Evolutionary conservation across 2,113 vertebrate species (phyloP), one percentile per base, ranked within the genome.

Genomic region (Myocastor coypus): DNA sequence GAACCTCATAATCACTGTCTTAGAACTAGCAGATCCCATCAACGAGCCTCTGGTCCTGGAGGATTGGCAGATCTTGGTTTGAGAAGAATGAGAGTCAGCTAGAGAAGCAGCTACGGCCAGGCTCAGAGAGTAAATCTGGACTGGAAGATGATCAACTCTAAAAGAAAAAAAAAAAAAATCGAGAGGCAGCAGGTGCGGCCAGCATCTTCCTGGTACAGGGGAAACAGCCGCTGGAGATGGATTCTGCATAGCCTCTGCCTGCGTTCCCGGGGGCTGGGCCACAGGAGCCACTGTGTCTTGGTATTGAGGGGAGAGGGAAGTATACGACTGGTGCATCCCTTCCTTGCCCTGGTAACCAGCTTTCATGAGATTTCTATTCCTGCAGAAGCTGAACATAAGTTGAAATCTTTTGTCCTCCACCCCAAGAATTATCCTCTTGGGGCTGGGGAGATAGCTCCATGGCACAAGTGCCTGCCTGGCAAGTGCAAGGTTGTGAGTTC

Each of bases 11-110:
- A 37, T 59, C 24, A 61, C 26, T 34, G 55, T 59, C 66, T 82
- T 89, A 37, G 59, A 89, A 73, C 59, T 89, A 69, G n/a, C n/a
- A 32, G 81, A 92, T 37, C 42, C 59, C 81, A 57, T 87, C 91
- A 80, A 55, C 87, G 68, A 81, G 30, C 9, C 52, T 73, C 80
- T 64, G 68, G 83, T 69, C 61, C 59, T 92, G 42, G 10, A n/a
- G 40, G 42, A 12, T 40, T 37, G 37, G n/a, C 3, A 57, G 66
- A 40, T 52, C 69, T 12, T 77, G 80, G 1, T 42, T 16, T 78
- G 80, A 82, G 78, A 57, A 69, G 69, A 92, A 75, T 4, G 2
- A 26, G 91, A 24, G 16, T 5, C 61, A 4, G 40, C 34, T 32
- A 73, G 50, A 92, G 57, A 90, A 7, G 30, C 34, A 52, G 4